Evolutionary conservation across 2,113 vertebrate species (phyloP), one percentile per base, ranked within the genome.

Genomic region (Anas platyrhynchos): DNA sequence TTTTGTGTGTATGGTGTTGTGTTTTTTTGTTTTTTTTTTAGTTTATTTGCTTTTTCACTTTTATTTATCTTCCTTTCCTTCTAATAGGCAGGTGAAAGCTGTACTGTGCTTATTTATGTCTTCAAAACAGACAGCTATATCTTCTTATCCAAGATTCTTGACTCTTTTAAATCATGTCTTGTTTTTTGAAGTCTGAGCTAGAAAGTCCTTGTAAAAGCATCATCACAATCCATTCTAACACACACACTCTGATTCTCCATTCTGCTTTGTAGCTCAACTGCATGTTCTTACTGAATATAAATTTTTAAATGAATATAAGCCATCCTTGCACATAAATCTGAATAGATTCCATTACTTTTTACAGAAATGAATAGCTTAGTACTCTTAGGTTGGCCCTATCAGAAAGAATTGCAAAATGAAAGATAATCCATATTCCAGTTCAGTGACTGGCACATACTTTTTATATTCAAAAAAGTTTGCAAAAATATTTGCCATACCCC

Each of bases 21-120:
- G 15, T 7, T 44, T 46, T 55, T 93, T 38, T 50, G n/a, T 80
- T 38, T 54, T 94, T 95, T 94, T 50, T 63, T 74, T 11, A 44
- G 20, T 89, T 81, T 92, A 56, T 94, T 95, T 95, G 13, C 16
- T 84, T 93, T 93, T 50, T 95, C 94, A 8, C 14, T 86, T 93
- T 93, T 50, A 48, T 82, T 75, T 85, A 67, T 87, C 36, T 78
- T 63, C 4, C 62, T 81, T 83, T 65, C 65, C 67, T 94, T 23
- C 22, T 85, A 78, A 67, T 6, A 86, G 52, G 62, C 56, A 96
- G 88, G 97, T 96, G 36, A 73, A 77, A 85, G 32, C 67, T 67
- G 36, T 17, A 46, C 31, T 71, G 13, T 44, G 29, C 4, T 29
- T 81, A 36, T 81, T 54, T 82, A 74, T 34, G 27, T 50, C 44